These are phyloP conservation scores for Eriosoma lanigerum DNA, from an alignment of 1,140 invertebrate species.

Conservation along the genomic window DNA sequence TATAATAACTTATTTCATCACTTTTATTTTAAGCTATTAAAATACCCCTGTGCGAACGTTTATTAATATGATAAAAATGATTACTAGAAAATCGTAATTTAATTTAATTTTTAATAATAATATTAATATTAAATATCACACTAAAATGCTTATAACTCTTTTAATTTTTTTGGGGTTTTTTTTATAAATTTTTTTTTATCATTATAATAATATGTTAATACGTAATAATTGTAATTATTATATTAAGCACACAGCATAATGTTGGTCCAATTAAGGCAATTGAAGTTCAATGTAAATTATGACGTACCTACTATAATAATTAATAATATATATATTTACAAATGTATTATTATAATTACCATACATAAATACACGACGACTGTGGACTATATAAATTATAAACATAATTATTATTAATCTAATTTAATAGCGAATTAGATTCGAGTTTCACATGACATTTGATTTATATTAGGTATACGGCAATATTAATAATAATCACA, in stretches of 20 bases:
- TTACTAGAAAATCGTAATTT: slow-evolving; percentile 9
- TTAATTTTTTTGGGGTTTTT: not conserved
- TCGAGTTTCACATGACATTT: slow-evolving; percentile 21
- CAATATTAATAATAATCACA: slow-evolving; percentile 2
- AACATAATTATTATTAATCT: not conserved
- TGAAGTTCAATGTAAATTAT: slow-evolving; percentile 16
- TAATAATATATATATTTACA: slow-evolving; percentile 15
- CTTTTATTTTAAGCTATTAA: not conserved
- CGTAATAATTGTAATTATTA: not conserved
- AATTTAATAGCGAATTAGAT: no score
- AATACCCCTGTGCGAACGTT: not conserved
- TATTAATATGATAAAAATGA: not conserved
- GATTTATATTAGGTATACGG: not conserved
- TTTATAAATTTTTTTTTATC: not conserved
- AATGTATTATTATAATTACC: not conserved
- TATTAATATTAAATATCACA: not conserved
- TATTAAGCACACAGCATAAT: slow-evolving; percentile 15
- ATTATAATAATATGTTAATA: not conserved
- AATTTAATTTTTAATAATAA: not conserved
- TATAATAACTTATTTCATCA: not conserved
- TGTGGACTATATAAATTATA: not conserved
- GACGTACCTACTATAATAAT: not conserved
- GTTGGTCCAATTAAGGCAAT: slow-evolving; percentile 44
- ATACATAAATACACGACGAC: not conserved
- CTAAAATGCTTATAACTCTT: slow-evolving; percentile 1